Conservation (phyloP, 2,113 vertebrate species). For the Malurus alboscapulatus region DNA sequence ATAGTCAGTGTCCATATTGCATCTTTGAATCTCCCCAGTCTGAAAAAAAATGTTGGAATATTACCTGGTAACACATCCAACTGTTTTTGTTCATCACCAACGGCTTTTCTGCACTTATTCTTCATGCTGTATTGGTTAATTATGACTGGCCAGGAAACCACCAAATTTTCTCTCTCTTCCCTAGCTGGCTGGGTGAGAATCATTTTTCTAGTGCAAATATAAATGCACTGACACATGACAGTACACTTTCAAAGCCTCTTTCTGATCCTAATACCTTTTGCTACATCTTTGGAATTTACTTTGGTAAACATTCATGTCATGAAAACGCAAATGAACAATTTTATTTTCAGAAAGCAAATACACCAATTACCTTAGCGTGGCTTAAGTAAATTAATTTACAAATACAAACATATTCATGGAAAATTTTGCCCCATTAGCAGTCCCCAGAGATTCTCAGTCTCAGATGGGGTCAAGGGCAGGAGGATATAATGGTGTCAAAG, state of each 20-base stretch:
- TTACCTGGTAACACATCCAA: not conserved
- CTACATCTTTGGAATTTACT: slow-evolving; percentile 43
- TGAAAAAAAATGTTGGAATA: not conserved
- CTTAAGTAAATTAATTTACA: slow-evolving; percentile 40
- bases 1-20: not conserved
- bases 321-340: not conserved
- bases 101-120: not conserved
- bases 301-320: slow-evolving; percentile 18
- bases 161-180: not conserved
- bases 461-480: slow-evolving; percentile 41
- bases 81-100: not conserved
- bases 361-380: slow-evolving; percentile 2
- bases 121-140: not conserved
- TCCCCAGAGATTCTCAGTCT: not conserved
- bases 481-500: slow-evolving; percentile 24
- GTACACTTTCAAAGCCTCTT: slow-evolving; percentile 19
- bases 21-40: not conserved
- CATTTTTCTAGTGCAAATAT: slow-evolving; percentile 3
- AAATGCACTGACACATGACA: not conserved
- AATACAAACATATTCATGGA: slow-evolving; percentile 17
- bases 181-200: not conserved
- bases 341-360: slow-evolving; percentile 12
- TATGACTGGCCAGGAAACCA: not conserved
- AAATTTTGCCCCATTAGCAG: slow-evolving; percentile 21
- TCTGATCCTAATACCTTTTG: slow-evolving; percentile 20